phyloP scores from a whole-genome alignment of 2,113 vertebrate species.

The Acrocephalus arundinaceus region DNA sequence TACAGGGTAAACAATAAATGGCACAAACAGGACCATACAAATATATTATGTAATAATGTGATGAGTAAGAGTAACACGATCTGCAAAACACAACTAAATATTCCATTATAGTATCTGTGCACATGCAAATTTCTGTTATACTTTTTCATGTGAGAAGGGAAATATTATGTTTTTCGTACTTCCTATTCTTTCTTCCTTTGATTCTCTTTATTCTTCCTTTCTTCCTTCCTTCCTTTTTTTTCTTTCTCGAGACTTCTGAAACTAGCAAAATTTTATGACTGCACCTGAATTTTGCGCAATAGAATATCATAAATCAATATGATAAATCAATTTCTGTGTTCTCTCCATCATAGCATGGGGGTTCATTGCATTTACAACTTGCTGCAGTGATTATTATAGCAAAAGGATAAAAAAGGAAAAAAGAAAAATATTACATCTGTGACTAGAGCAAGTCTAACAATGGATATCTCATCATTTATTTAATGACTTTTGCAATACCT shows the following conservation, averaged over 20 bases:
- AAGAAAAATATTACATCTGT: background rate
- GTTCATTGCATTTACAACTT: background rate
- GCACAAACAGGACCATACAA: background rate
- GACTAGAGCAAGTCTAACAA: background rate
- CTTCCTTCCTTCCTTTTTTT: background rate
- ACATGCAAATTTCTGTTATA: background rate
- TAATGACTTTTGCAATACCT: background rate
- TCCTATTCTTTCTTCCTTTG: background rate
- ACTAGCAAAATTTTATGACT: background rate
- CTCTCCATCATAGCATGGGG: background rate
- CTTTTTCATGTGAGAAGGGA: background rate
- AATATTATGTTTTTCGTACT: background rate
- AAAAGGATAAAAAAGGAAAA: background rate
- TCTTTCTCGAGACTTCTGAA: background rate
- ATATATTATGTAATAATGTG: background rate
- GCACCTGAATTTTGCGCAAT: background rate
- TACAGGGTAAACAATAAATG: background rate
- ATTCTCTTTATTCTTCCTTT: background rate
- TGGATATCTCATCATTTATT: background rate
- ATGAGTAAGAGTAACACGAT: background rate
- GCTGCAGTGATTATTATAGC: background rate
- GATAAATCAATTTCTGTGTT: constrained; percentile 14
- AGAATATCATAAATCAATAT: constrained; percentile 29
- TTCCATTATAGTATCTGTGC: background rate
- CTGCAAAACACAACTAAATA: background rate